A percentile compares a stretch with the other conserved stretches of the same genome.
Conservation (phyloP, 2,797 vertebrate genomes). For the Sciurus vulgaris region DNA sequence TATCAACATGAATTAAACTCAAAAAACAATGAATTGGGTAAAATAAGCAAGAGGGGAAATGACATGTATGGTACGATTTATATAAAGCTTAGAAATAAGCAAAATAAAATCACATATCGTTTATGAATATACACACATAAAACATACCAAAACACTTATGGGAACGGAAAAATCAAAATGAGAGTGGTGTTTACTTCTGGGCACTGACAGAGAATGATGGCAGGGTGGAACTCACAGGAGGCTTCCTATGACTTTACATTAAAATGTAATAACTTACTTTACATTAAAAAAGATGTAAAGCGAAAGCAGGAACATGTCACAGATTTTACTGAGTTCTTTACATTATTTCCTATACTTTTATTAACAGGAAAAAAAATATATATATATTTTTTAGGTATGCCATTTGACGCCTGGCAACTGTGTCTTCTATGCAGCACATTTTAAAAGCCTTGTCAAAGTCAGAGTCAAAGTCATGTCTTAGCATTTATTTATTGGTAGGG, state of each 20-base stretch:
- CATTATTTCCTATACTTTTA: constrained; percentile 48
- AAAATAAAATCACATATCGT: constrained; percentile 56
- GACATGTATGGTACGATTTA: constrained; percentile 58
- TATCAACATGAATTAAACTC: constrained; percentile 45
- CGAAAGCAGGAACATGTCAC: constrained; percentile 27
- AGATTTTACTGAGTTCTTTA: constrained; percentile 26
- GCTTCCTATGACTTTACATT: background rate
- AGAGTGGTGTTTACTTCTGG: background rate
- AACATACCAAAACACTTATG: constrained; percentile 63
- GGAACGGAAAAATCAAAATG: constrained; percentile 45
- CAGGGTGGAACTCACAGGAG: background rate
- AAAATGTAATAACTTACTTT: background rate
- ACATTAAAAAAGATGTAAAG: background rate
- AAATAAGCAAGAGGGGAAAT: constrained; percentile 52
- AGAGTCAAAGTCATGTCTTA: constrained; percentile 50
- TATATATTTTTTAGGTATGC: background rate
- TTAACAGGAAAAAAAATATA: constrained; percentile 23
- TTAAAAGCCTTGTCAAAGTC: constrained; percentile 66
- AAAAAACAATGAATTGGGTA: constrained; percentile 9
- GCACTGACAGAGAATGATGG: background rate
- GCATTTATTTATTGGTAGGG: constrained; percentile 54
- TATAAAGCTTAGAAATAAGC: constrained; percentile 55
- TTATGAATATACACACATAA: constrained; percentile 48
- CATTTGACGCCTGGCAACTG: constrained; percentile 48
- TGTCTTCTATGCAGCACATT: constrained; percentile 33